These are phyloP conservation scores for Polymixis flavicincta DNA, from an alignment of 2,888 invertebrate species.

Conservation along the genomic window DNA sequence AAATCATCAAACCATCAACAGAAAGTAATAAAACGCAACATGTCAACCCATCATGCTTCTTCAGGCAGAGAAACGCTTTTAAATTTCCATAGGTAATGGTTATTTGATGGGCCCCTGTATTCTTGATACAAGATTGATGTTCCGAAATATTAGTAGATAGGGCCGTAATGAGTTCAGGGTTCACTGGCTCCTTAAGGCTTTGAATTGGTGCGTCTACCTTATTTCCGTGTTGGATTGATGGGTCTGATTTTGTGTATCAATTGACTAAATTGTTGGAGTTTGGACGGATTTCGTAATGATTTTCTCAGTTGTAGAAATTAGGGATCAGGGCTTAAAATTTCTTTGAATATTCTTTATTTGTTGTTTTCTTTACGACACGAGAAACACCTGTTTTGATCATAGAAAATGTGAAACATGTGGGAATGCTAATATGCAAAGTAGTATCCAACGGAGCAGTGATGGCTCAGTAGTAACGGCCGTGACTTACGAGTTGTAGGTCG, in stretches of 20 bases:
- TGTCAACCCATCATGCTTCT: conserved; percentile 51
- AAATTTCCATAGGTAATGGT: conserved; percentile 73
- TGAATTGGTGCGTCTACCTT: conserved; percentile 48
- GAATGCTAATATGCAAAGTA: not conserved
- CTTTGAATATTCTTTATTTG: not conserved
- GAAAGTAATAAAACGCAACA: conserved; percentile 55
- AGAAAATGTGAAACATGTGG: not conserved
- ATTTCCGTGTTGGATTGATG: conserved; percentile 46
- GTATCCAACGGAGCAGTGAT: not conserved
- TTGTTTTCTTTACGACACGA: not conserved
- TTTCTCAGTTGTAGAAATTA: not conserved
- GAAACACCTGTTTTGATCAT: not conserved
- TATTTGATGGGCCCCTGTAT: conserved; percentile 77
- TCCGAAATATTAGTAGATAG: conserved; percentile 70
- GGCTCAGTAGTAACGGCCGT: too few species aligned
- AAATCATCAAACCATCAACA: conserved; percentile 27
- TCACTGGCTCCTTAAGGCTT: conserved; percentile 57
- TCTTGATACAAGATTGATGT: conserved; percentile 81
- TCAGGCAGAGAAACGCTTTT: conserved; percentile 55
- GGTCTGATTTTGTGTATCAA: conserved; percentile 19
- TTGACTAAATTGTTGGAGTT: conserved; percentile 16
- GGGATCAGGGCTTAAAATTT: not conserved
- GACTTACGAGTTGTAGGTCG: too few species aligned
- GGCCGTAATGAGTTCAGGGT: conserved; percentile 61
- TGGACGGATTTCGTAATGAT: not conserved